Percentiles rank a stretch among this genome's conserved stretches.
Conservation (phyloP, 2,888 invertebrate species). For the Sminthurinus aureus region DNA sequence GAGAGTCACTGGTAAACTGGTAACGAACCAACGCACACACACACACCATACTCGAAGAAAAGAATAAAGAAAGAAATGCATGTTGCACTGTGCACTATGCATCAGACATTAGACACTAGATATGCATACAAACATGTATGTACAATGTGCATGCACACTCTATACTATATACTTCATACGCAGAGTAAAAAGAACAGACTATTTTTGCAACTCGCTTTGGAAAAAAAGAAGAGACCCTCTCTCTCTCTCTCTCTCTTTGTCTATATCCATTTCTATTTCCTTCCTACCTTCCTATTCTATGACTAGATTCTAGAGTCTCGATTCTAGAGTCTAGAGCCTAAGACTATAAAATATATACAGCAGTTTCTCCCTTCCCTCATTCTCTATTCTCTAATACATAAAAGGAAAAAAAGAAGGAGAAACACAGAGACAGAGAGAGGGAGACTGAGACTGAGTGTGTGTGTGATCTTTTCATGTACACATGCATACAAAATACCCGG, state of each 20-base stretch:
- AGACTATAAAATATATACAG: neutral
- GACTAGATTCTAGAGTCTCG: too few species aligned
- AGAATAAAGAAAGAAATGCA: slow-evolving; percentile 24
- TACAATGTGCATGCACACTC: neutral
- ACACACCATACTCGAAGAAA: neutral
- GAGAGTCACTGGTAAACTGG: slow-evolving; percentile 5
- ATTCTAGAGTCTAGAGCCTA: too few species aligned
- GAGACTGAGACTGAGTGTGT: neutral
- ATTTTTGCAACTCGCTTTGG: neutral
- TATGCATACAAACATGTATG: neutral
- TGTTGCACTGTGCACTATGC: slow-evolving; percentile 20
- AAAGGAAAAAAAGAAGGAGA: neutral
- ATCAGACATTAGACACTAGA: too few species aligned
- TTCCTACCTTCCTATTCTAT: neutral
- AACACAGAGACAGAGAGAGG: slow-evolving; percentile 3
- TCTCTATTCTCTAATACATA: too few species aligned
- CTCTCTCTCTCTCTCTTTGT: slow-evolving; percentile 3
- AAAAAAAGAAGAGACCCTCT: neutral
- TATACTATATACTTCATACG: neutral
- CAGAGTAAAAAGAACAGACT: neutral
- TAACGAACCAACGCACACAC: slow-evolving; percentile 17
- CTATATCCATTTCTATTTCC: neutral
- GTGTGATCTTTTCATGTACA: neutral
- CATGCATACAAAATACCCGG: neutral
- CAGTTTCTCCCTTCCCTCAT: neutral